Conservation (phyloP, 2,888 invertebrate genomes). For the Eupeodes luniger region DNA sequence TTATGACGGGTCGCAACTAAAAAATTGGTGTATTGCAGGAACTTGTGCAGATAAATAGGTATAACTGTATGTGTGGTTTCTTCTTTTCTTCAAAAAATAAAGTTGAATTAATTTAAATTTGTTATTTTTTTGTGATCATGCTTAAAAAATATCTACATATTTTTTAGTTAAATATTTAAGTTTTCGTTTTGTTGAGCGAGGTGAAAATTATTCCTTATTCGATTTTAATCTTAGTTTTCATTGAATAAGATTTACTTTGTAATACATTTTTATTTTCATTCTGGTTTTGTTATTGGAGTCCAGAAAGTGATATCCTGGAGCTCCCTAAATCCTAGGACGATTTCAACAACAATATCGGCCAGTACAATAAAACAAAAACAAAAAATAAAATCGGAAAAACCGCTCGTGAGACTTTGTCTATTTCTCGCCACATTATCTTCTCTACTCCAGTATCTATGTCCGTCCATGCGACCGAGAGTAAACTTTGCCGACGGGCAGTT, state of each 20-base stretch:
- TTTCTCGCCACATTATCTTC: conserved; percentile 91
- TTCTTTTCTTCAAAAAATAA: neutral
- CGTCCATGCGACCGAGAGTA: conserved; percentile 87
- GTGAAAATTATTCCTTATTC: conserved; percentile 49
- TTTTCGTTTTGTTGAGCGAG: conserved; percentile 44
- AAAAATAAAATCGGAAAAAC: conserved; percentile 92
- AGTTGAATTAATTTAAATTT: neutral
- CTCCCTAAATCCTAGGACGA: conserved; percentile 85
- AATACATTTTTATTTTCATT: conserved; percentile 29
- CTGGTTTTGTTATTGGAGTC: conserved; percentile 81
- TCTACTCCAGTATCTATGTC: conserved; percentile 89
- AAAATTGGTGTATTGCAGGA: neutral
- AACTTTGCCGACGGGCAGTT: conserved; percentile 83
- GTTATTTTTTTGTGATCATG: neutral
- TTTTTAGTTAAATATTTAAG: conserved; percentile 1
- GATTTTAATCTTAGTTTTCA: conserved; percentile 5
- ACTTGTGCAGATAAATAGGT: neutral
- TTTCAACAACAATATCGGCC: conserved; percentile 90
- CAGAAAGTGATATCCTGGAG: conserved; percentile 82
- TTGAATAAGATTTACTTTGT: conserved; percentile 14
- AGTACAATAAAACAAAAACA: conserved; percentile 90
- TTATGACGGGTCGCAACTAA: neutral
- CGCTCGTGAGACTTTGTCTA: conserved; percentile 90
- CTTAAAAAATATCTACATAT: conserved; percentile 30
- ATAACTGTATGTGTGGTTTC: neutral